Conservation (phyloP, 2,113 vertebrate species). For the Barbus barbus region DNA sequence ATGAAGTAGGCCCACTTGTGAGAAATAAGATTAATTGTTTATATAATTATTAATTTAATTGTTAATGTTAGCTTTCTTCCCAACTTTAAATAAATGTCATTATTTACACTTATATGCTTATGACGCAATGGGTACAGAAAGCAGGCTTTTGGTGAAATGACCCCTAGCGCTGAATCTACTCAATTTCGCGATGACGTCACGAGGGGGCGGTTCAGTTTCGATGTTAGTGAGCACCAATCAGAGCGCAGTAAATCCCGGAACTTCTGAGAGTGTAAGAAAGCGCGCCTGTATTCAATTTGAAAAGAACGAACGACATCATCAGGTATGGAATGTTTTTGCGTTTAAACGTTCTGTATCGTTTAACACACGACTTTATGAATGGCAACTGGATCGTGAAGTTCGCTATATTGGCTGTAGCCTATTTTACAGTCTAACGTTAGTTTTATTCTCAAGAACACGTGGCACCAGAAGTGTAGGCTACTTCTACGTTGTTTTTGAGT, state of each 20-base stretch:
- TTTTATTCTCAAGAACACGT: neutral
- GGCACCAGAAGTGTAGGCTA: neutral
- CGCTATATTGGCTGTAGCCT: neutral
- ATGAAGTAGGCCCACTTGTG: no score
- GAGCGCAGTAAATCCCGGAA: slow-evolving; percentile 63
- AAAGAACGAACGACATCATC: slow-evolving; percentile 30
- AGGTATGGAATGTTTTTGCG: slow-evolving; percentile 30
- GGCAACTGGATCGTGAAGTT: no score
- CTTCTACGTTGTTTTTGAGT: neutral
- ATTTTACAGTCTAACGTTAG: neutral
- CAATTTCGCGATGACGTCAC: slow-evolving; percentile 19
- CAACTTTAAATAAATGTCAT: no score
- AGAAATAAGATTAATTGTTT: no score
- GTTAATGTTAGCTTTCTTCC: no score
- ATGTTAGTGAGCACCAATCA: slow-evolving; percentile 64
- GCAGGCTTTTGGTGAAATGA: neutral
- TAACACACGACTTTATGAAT: neutral
- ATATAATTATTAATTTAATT: no score
- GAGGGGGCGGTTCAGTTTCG: slow-evolving; percentile 11
- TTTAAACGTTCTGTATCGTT: neutral
- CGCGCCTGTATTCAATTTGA: slow-evolving; percentile 67
- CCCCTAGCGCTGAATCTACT: neutral
- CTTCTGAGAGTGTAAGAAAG: slow-evolving; percentile 58
- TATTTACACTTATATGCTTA: no score
- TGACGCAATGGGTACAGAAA: no score